A percentile compares a stretch with the other conserved stretches of the same genome.
phyloP scores from a whole-genome alignment of 2,888 invertebrate genomes.

The Cephus runcator region DNA sequence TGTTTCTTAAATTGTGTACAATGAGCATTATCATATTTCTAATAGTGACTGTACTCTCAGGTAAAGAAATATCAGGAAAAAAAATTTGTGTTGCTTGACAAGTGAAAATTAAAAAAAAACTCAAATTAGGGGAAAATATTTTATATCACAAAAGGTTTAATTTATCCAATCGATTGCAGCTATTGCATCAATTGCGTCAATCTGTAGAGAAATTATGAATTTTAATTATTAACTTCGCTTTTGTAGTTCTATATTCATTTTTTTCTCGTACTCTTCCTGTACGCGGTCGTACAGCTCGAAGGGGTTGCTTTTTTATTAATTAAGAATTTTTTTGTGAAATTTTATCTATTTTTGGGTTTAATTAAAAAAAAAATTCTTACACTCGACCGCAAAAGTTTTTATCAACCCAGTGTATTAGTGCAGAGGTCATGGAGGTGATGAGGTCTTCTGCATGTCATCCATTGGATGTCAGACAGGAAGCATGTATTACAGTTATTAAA shows the following conservation, averaged over 20 bases:
- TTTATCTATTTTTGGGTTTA: neutral
- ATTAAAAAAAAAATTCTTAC: neutral
- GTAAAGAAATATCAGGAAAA: neutral
- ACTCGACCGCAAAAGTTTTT: neutral
- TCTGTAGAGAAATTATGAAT: too few relatives aligned
- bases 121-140: neutral
- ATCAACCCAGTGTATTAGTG: neutral
- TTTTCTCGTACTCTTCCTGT: neutral
- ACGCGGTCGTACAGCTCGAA: too few relatives aligned
- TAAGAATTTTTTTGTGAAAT: neutral
- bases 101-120: too few relatives aligned
- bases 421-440: neutral
- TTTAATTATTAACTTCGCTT: too few relatives aligned
- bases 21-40: neutral
- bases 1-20: neutral
- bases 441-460: neutral
- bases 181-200: too few relatives aligned
- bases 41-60: neutral
- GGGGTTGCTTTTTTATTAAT: neutral
- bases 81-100: too few relatives aligned
- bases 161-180: too few relatives aligned
- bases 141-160: too few relatives aligned
- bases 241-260: neutral
- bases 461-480: slow-evolving; percentile 29
- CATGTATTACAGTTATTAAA: slow-evolving; percentile 38